Percentiles rank a stretch among this genome's conserved stretches.
phyloP scores from a whole-genome alignment of 1,140 invertebrate genomes.

The Branchinecta lynchi region DNA sequence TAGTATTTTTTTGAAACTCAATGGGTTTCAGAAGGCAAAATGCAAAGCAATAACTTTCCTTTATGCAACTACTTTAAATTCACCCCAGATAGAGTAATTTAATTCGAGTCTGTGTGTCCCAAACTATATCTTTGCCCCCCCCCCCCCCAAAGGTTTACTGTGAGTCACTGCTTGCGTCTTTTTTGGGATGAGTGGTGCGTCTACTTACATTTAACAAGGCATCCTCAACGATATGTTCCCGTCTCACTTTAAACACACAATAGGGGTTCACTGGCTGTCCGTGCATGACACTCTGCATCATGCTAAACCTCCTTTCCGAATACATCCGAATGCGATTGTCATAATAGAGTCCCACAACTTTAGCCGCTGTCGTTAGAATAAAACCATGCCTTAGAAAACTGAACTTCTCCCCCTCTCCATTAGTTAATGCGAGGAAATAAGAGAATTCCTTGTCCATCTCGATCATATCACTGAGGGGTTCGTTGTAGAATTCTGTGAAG shows the following conservation, averaged over 20 bases:
- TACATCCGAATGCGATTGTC: constrained; percentile 91
- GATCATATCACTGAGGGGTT: constrained; percentile 72
- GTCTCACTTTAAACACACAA: constrained; percentile 44
- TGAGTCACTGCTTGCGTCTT: too few relatives aligned
- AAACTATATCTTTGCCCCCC: too few relatives aligned
- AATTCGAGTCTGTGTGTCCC: too few relatives aligned
- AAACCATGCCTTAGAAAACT: constrained; percentile 84
- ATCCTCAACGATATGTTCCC: constrained; percentile 79
- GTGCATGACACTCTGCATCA: constrained; percentile 55
- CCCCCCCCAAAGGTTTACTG: too few relatives aligned
- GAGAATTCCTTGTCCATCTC: constrained; percentile 87
- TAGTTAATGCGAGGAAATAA: constrained; percentile 46
- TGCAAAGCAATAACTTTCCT: too few relatives aligned
- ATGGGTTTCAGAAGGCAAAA: too few relatives aligned
- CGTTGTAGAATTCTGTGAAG: constrained; percentile 82
- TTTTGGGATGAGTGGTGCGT: not conserved
- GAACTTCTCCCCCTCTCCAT: constrained; percentile 52
- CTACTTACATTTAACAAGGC: constrained; percentile 61
- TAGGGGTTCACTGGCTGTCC: constrained; percentile 68
- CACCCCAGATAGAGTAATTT: too few relatives aligned
- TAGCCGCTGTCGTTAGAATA: constrained; percentile 78
- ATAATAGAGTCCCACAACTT: constrained; percentile 75
- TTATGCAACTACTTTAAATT: too few relatives aligned
- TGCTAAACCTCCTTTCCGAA: constrained; percentile 64
- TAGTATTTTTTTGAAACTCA: too few relatives aligned